Conservation (phyloP, 2,888 invertebrate genomes). For the Spodoptera littoralis region DNA sequence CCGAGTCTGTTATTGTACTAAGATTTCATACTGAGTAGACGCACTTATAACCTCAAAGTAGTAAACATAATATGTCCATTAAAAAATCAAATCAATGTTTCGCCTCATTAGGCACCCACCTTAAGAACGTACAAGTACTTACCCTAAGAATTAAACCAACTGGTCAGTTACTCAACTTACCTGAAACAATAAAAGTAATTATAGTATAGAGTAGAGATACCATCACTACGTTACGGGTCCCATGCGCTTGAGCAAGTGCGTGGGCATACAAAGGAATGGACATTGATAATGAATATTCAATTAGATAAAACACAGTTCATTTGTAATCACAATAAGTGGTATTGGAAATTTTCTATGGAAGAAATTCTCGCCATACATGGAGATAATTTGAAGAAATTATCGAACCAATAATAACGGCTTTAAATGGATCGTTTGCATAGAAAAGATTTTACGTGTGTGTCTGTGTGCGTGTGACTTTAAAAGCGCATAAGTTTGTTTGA, state of each 20-base stretch:
- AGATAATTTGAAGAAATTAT: constrained; percentile 42
- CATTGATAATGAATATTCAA: constrained; percentile 56
- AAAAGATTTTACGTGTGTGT: constrained; percentile 19
- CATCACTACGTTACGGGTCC: constrained; percentile 55
- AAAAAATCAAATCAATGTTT: not conserved
- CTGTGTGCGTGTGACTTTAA: constrained; percentile 8
- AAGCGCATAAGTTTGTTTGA: constrained; percentile 2
- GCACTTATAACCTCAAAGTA: too few relatives aligned
- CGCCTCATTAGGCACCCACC: not conserved
- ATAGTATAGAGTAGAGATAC: constrained; percentile 63
- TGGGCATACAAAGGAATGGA: constrained; percentile 57
- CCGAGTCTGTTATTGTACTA: too few relatives aligned
- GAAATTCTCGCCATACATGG: constrained; percentile 39
- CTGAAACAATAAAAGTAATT: constrained; percentile 80
- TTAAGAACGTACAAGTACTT: constrained; percentile 33
- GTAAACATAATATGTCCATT: too few relatives aligned
- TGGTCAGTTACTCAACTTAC: constrained; percentile 71
- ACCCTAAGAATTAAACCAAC: constrained; percentile 34
- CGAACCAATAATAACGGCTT: constrained; percentile 28
- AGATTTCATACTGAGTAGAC: too few relatives aligned
- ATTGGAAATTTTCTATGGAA: constrained; percentile 28
- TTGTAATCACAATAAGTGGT: constrained; percentile 47
- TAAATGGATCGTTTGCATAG: constrained; percentile 29
- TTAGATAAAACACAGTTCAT: constrained; percentile 47
- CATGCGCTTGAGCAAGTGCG: constrained; percentile 59